Evolutionary conservation across 2,797 vertebrate species (phyloP).

Genomic region (Mallotus villosus): DNA sequence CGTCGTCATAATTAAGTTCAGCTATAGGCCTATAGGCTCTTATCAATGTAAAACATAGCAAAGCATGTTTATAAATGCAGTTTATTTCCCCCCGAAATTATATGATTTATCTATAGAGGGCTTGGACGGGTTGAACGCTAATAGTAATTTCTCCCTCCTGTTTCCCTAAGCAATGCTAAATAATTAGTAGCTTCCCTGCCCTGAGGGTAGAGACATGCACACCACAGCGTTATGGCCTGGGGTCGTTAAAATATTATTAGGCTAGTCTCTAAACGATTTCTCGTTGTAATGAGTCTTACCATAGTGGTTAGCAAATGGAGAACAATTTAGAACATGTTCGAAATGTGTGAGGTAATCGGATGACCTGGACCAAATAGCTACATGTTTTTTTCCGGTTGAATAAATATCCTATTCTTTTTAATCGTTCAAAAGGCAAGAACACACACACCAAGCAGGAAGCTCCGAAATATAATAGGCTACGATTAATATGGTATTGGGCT

Average conservation of each 20-base stretch:
- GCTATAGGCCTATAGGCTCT: not conserved
- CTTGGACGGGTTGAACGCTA: conserved; percentile 58
- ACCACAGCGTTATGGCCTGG: conserved; percentile 22
- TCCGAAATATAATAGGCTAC: not conserved
- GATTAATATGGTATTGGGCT: not conserved
- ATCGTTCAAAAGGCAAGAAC: not conserved
- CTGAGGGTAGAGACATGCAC: conserved; percentile 62
- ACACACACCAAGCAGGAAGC: not conserved
- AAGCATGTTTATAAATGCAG: not conserved
- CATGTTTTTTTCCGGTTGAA: too few relatives aligned
- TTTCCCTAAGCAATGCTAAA: conserved; percentile 81
- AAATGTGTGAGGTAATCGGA: too few relatives aligned
- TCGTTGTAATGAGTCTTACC: conserved; percentile 74
- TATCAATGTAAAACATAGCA: not conserved
- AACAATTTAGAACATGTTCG: conserved; percentile 55
- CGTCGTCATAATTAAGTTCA: not conserved
- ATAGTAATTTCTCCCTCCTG: conserved; percentile 70
- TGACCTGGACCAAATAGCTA: too few relatives aligned
- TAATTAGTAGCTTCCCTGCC: conserved; percentile 76
- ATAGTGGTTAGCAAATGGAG: conserved; percentile 71
- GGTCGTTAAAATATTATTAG: conserved; percentile 79
- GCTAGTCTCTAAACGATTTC: conserved; percentile 74
- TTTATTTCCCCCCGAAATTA: conserved; percentile 51
- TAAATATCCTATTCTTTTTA: not conserved
- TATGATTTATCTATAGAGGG: conserved; percentile 35